Percentiles rank a stretch among this genome's conserved stretches.
Evolutionary conservation across 1,140 invertebrate genomes (phyloP).

Genomic region (Hypsibius dujardini): DNA sequence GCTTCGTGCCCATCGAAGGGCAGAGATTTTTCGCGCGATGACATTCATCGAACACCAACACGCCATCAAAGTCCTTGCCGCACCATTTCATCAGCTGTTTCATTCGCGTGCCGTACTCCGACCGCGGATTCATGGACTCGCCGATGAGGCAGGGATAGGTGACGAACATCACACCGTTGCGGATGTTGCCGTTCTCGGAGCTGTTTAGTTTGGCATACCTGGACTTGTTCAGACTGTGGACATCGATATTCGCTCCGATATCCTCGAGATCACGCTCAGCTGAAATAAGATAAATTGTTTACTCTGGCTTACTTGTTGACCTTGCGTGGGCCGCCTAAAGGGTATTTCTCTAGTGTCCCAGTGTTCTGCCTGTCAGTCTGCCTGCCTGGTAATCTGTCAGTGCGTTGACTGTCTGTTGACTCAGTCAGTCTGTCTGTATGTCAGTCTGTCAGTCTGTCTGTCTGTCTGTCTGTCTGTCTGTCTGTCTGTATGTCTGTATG

Average conservation of each 20-base stretch:
- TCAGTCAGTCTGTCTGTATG: too few species aligned
- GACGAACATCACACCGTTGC: constrained; percentile 89
- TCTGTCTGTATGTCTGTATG: too few species aligned
- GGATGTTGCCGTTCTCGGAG: constrained; percentile 71
- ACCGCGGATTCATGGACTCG: constrained; percentile 49
- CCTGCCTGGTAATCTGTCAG: too few species aligned
- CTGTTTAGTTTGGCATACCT: constrained; percentile 90
- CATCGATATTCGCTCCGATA: constrained; percentile 80
- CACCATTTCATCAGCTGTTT: constrained; percentile 94
- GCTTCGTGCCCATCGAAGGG: constrained; percentile 86
- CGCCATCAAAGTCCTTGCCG: constrained; percentile 81
- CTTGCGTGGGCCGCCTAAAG: too few species aligned
- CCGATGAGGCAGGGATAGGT: constrained; percentile 97
- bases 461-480: too few species aligned
- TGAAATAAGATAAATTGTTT: too few species aligned
- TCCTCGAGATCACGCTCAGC: constrained; percentile 85
- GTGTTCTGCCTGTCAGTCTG: too few species aligned
- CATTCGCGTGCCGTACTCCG: constrained; percentile 63
- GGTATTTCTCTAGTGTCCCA: too few species aligned
- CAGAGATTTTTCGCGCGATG: constrained; percentile 97
- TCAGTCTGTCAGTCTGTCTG: too few species aligned
- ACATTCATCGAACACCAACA: constrained; percentile 22
- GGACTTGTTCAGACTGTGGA: constrained; percentile 73
- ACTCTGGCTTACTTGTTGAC: too few species aligned
- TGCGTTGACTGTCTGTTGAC: too few species aligned